Conservation (phyloP, 1,140 invertebrate species). For the Cotesia chilonis region DNA sequence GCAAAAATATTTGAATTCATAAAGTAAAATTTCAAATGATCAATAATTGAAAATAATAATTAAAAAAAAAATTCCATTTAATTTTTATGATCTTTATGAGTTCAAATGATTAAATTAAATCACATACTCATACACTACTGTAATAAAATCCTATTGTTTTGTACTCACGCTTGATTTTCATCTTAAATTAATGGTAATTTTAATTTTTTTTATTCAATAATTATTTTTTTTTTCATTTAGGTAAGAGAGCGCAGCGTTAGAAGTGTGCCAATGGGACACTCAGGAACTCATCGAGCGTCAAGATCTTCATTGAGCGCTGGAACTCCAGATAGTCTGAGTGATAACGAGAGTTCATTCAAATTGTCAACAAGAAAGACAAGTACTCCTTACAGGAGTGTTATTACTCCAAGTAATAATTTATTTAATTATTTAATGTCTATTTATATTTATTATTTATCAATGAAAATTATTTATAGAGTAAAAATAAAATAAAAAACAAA, state of each 20-base stretch:
- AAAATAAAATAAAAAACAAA: conserved; percentile 2
- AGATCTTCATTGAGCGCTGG: conserved; percentile 80
- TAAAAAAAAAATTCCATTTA: neutral
- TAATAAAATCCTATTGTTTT: neutral
- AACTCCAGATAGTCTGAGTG: conserved; percentile 86
- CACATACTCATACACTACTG: conserved; percentile 21
- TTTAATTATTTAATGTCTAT: neutral
- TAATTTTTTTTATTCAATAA: neutral
- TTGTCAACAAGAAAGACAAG: conserved; percentile 58
- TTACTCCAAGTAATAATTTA: conserved; percentile 65
- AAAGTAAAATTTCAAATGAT: conserved; percentile 9
- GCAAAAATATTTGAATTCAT: neutral
- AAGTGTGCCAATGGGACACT: conserved; percentile 82
- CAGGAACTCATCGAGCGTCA: conserved; percentile 66
- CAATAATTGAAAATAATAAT: neutral
- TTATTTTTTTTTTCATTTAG: conserved; percentile 63
- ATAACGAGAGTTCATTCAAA: conserved; percentile 80
- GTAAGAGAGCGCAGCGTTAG: conserved; percentile 87
- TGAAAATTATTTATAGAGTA: conserved; percentile 12
- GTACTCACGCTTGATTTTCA: too few species aligned
- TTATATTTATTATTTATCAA: neutral
- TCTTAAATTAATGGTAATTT: too few species aligned
- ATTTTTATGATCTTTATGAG: neutral
- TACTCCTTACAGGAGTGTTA: conserved; percentile 57
- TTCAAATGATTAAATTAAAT: conserved; percentile 1